Evolutionary conservation across 1,140 invertebrate genomes (phyloP), one percentile per base, ranked within the genome.

Genomic region (Drosophila pallidifrons): DNA sequence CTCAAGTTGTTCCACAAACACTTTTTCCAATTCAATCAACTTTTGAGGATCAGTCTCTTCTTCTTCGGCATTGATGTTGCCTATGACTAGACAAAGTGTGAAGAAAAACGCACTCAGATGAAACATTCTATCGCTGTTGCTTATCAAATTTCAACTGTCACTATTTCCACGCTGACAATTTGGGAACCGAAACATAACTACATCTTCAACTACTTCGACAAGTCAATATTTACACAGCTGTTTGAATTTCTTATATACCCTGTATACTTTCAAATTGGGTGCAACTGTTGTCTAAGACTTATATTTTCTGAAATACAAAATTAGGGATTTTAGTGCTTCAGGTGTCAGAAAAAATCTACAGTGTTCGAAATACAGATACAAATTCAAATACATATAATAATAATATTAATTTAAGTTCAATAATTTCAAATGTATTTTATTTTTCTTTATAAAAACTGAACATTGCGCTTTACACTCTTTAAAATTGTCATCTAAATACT

Each of bases 161-260:
- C 28, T 5, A 7, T 15, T 25, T 60, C 41, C 13, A 59, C 25
- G 5, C 1, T 7, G 3, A 11, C n/a, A 28, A 25, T 5, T 52
- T 10, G 25, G 32, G 4, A 6, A 28, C 10, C 10, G 15, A 25
- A 11, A 8, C 6, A 32, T 1, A 20, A 61, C 28, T 3, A 13
- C 41, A 43, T 45, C 2, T 61, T 20, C 5, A 41, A 35, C 0
- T 10, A 38, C 16, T n/a, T 16, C 8, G 2, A 8, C 69, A 70
- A 32, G 11, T 15, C 79, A 87, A 88, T 52, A 77, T 86, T 82
- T 52, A 63, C 47, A 70, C 82, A 86, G 83, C 46, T 86, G 82
- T 8, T 0, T 11, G 0, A 0, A 3, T 43, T 43, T 51, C 41
- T 69, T 43, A 5, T 46, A 38, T 13, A 41, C 20, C 58, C 25